phyloP scores from a whole-genome alignment of 92 coral and sea anemone species.

The Pocillopora grandis region DNA sequence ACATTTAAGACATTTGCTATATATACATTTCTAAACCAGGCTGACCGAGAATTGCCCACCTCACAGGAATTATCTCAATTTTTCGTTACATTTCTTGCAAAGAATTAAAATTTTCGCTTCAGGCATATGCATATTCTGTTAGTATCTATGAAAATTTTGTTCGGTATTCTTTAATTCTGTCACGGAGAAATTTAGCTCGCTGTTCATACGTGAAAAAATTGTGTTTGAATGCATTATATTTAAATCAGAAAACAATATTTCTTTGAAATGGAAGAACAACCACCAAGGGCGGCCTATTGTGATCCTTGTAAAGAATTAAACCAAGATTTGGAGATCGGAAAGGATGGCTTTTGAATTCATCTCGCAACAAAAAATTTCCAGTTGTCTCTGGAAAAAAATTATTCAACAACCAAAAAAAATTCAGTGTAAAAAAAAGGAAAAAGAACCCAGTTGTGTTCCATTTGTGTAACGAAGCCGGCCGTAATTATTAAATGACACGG shows the following conservation, averaged over 20 bases:
- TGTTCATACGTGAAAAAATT: not conserved
- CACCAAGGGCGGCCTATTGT: conserved; percentile 11
- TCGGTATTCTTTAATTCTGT: not conserved
- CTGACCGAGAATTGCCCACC: too few relatives aligned
- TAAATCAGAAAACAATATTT: conserved; percentile 10
- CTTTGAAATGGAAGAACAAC: not conserved
- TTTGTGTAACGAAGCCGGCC: not conserved
- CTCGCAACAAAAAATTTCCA: conserved; percentile 4
- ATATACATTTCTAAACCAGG: too few relatives aligned
- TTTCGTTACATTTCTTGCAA: too few relatives aligned
- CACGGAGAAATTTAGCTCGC: not conserved
- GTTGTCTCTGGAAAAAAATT: not conserved
- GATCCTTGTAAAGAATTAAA: conserved; percentile 19
- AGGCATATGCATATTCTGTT: not conserved
- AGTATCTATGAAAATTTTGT: not conserved
- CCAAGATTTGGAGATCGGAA: not conserved
- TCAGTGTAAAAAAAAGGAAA: not conserved
- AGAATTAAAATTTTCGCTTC: too few relatives aligned
- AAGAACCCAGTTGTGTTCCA: not conserved
- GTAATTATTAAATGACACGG: not conserved
- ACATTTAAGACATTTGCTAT: too few relatives aligned
- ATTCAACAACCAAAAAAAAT: not conserved
- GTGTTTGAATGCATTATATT: not conserved
- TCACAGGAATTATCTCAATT: too few relatives aligned
- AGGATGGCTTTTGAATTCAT: conserved; percentile 37